Conservation (phyloP, 2,888 invertebrate species). For the Nemapogon koenigi region DNA sequence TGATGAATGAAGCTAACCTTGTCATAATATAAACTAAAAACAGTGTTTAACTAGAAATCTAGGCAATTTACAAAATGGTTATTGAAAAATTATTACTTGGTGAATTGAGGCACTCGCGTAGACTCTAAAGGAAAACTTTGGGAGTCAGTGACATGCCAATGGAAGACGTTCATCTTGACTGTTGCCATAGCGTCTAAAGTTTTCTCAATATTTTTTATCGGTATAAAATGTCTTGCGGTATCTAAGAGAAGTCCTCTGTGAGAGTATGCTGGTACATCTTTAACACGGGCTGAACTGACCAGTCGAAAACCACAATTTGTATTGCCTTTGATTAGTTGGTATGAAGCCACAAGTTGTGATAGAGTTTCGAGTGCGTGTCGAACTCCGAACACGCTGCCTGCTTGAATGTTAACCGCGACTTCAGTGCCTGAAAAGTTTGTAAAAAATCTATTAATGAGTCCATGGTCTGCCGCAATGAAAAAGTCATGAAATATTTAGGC, state of each 20-base stretch:
- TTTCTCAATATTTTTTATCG: constrained; percentile 70
- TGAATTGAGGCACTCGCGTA: constrained; percentile 74
- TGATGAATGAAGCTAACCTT: too few relatives aligned
- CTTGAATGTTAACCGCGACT: constrained; percentile 60
- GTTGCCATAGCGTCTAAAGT: constrained; percentile 87
- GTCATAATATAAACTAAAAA: too few relatives aligned
- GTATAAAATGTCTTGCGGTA: constrained; percentile 86
- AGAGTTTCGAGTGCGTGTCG: constrained; percentile 81
- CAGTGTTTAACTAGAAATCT: not conserved
- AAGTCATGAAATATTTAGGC: too few relatives aligned
- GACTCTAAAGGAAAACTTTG: constrained; percentile 91
- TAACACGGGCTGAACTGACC: constrained; percentile 67
- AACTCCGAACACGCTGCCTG: constrained; percentile 73
- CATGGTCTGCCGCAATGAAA: too few relatives aligned
- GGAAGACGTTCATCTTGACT: constrained; percentile 90
- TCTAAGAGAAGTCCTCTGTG: constrained; percentile 91
- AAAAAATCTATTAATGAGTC: too few relatives aligned
- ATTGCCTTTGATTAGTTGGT: too few relatives aligned
- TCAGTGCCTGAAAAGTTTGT: too few relatives aligned
- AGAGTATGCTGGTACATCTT: constrained; percentile 80
- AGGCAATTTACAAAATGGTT: not conserved
- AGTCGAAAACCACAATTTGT: constrained; percentile 64
- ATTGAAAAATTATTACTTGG: constrained; percentile 56
- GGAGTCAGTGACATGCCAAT: constrained; percentile 91
- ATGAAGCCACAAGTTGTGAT: constrained; percentile 65